A percentile compares a stretch with the other conserved stretches of the same genome.
These are phyloP conservation scores for Eulithis testata DNA, from an alignment of 2,888 invertebrate species.

Conservation along the genomic window DNA sequence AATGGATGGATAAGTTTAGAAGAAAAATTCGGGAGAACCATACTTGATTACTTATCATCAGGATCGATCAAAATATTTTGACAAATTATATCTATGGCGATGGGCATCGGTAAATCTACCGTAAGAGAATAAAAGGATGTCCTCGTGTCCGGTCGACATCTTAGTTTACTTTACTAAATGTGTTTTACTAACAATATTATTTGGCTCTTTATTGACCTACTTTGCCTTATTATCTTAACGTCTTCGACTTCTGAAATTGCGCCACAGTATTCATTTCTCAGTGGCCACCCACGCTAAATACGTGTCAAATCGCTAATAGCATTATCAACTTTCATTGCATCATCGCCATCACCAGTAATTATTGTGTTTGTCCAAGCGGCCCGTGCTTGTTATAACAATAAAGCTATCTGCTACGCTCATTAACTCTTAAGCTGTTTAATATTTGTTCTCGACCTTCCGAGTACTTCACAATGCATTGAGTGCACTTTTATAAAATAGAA, in stretches of 20 bases:
- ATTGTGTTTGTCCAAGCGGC: conserved; percentile 66
- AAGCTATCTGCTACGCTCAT: conserved; percentile 71
- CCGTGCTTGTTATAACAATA: conserved; percentile 70
- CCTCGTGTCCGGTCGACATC: no score
- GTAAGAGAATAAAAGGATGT: no score
- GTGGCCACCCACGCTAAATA: conserved; percentile 74
- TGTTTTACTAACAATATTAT: conserved; percentile 48
- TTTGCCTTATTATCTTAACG: conserved; percentile 60
- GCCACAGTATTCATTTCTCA: conserved; percentile 66
- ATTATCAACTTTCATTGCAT: conserved; percentile 82
- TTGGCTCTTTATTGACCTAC: conserved; percentile 60
- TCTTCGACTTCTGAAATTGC: conserved; percentile 65
- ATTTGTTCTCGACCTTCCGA: conserved; percentile 52
- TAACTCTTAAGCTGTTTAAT: conserved; percentile 61
- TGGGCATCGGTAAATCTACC: no score
- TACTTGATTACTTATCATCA: no score
- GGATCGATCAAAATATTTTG: no score
- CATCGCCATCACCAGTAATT: conserved; percentile 69
- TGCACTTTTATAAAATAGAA: conserved; percentile 35
- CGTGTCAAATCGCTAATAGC: conserved; percentile 79
- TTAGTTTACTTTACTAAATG: conserved; percentile 33
- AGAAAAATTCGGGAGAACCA: no score
- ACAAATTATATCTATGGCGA: no score
- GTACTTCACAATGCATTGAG: conserved; percentile 41
- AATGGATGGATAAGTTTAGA: no score